Conservation (phyloP, 2,888 invertebrate genomes). For the Watsonalla cultraria region DNA sequence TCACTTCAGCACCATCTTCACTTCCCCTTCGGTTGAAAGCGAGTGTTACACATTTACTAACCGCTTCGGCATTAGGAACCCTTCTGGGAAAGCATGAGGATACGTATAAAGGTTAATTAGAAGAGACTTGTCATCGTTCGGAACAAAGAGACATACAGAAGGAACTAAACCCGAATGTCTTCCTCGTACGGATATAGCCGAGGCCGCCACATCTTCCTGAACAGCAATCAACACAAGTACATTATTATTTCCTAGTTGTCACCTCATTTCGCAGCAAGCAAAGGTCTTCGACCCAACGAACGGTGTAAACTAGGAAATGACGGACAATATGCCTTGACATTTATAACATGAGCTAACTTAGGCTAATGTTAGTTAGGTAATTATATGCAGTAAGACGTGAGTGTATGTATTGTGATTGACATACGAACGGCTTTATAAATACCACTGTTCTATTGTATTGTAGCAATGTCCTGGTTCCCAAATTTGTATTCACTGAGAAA, state of each 20-base stretch:
- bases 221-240: conserved; percentile 6
- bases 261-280: conserved; percentile 8
- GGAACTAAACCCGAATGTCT: conserved; percentile 41
- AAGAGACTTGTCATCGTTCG: conserved; percentile 6
- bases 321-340: conserved; percentile 3
- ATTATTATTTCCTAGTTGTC: conserved; percentile 25
- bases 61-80: too few relatives aligned
- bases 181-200: conserved; percentile 47
- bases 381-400: too few relatives aligned
- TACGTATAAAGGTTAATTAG: background rate
- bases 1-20: too few relatives aligned
- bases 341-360: background rate
- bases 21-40: too few relatives aligned
- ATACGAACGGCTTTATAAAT: background rate
- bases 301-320: conserved; percentile 1
- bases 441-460: background rate
- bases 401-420: background rate
- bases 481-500: background rate
- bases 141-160: conserved; percentile 33
- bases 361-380: background rate
- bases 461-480: background rate
- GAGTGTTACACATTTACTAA: too few relatives aligned
- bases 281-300: background rate
- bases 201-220: conserved; percentile 48
- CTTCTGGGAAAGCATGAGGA: too few relatives aligned